Conservation (phyloP, 2,888 invertebrate species). For the Rosalia funebris region DNA sequence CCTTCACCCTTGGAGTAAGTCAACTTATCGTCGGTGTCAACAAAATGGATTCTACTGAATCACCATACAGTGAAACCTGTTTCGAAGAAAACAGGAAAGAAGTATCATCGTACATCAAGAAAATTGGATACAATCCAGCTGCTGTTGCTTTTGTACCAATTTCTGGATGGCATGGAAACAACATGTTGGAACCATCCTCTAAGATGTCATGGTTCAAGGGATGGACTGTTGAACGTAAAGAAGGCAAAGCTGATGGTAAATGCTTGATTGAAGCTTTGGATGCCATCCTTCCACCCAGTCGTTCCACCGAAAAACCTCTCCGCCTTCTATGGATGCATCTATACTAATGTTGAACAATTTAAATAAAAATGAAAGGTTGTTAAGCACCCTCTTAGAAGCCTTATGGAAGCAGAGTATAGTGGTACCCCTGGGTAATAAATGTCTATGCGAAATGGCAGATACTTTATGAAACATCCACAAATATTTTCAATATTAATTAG, state of each 20-base stretch:
- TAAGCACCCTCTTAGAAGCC: too few relatives aligned
- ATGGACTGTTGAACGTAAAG: constrained; percentile 95
- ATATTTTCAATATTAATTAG: too few relatives aligned
- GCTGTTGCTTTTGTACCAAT: constrained; percentile 98
- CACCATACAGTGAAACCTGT: constrained; percentile 94
- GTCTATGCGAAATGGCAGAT: too few relatives aligned
- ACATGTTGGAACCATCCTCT: constrained; percentile 95
- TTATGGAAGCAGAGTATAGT: too few relatives aligned
- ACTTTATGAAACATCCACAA: too few relatives aligned
- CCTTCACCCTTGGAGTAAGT: constrained; percentile 98
- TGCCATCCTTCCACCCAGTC: constrained; percentile 92
- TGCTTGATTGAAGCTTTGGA: constrained; percentile 97
- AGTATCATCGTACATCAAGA: constrained; percentile 98
- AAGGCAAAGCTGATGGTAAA: constrained; percentile 90
- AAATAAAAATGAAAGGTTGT: too few relatives aligned
- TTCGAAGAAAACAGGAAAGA: constrained; percentile 99
- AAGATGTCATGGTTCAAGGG: constrained; percentile 99
- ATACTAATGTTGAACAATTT: too few relatives aligned
- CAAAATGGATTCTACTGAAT: constrained; percentile 99
- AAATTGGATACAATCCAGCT: constrained; percentile 99
- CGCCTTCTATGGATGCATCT: too few relatives aligned
- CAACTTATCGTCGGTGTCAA: constrained; percentile 99
- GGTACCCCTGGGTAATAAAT: too few relatives aligned
- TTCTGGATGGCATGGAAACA: constrained; percentile 99
- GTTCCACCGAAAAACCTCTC: constrained; percentile 97